Base-by-base conservation (phyloP, 2,113 vertebrate genomes). In the Martes martes region DNA sequence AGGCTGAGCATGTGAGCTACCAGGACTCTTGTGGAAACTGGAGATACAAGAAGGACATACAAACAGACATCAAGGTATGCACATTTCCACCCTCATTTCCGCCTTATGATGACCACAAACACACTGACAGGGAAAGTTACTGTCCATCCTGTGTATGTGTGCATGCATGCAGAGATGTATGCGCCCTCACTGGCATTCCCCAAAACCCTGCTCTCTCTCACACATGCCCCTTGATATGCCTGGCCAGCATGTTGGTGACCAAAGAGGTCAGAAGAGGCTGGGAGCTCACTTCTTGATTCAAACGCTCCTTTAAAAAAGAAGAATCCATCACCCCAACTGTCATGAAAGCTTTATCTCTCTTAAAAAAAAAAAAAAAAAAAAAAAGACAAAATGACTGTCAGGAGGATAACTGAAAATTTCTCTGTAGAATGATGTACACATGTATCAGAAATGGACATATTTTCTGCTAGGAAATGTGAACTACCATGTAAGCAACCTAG, bases 391-490 rank as follows among this genome's bases (percentile, higher is more conserved):
- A 89, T 4, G 39, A 92, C 11, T 23, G n/a, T 47, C n/a, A 65
- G 7, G n/a, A 26, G 71, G 59, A 57, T 55, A 94, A 42, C 0
- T 57, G 14, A 92, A 86, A 50, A 85, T 50, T 78, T 87, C 47
- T 89, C 45, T 78, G 61, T 15, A 95, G 28, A 82, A 73, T 79
- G 11, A 92, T 28, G 87, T 57, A 82, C 10, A 21, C 21, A 50
- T 13, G 19, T 74, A 82, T 81, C 74, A 91, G 78, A 90, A 82
- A 95, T 1, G 45, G 81, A 80, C 36, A 26, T 71, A 71, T 57
- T 91, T 96, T 90, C 65, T 95, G 80, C 52, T 47, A 93, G 79
- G 61, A 95, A 96, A 69, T 6, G 33, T 91, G 33, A 91, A 91
- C 23, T 57, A 39, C 45, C 13, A 78, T 4, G 4, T 73, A 95